These are phyloP conservation scores for Sturmia bella DNA, from an alignment of 2,888 invertebrate genomes.

Conservation along the genomic window DNA sequence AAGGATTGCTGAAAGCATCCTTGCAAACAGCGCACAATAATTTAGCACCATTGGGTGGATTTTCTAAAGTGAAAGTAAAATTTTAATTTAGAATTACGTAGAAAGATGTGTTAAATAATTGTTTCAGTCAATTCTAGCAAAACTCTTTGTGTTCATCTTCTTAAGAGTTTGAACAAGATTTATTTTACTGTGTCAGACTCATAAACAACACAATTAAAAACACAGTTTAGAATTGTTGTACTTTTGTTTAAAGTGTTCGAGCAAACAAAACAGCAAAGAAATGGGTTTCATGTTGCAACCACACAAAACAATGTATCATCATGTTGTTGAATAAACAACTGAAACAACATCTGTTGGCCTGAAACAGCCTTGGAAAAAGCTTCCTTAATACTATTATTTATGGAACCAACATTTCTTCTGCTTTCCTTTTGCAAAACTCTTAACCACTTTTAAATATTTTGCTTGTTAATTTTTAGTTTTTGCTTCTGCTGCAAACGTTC, in stretches of 20 bases:
- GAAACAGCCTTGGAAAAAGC: conserved; percentile 51
- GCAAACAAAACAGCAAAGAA: conserved; percentile 10
- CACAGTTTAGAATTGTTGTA: conserved; percentile 69
- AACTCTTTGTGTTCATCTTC: background rate
- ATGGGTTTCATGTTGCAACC: conserved; percentile 55
- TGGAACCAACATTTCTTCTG: conserved; percentile 14
- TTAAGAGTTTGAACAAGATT: background rate
- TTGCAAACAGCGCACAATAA: conserved; percentile 86
- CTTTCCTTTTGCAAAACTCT: background rate
- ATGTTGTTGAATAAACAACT: conserved; percentile 65
- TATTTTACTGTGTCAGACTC: conserved; percentile 55
- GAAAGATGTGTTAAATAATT: background rate
- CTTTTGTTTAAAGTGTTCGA: background rate
- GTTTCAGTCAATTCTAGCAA: background rate
- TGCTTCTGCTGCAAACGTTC: conserved; percentile 15
- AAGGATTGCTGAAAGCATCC: conserved; percentile 86
- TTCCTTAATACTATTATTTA: conserved; percentile 60
- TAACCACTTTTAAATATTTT: conserved; percentile 22
- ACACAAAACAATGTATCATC: conserved; percentile 70
- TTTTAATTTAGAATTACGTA: background rate
- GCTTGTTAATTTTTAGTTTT: conserved; percentile 14
- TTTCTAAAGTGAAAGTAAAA: conserved; percentile 74
- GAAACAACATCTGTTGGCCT: conserved; percentile 57
- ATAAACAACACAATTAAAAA: conserved; percentile 79
- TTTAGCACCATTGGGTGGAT: conserved; percentile 81